phyloP scores from a whole-genome alignment of 2,888 invertebrate genomes.

The Nemurella pictetii region DNA sequence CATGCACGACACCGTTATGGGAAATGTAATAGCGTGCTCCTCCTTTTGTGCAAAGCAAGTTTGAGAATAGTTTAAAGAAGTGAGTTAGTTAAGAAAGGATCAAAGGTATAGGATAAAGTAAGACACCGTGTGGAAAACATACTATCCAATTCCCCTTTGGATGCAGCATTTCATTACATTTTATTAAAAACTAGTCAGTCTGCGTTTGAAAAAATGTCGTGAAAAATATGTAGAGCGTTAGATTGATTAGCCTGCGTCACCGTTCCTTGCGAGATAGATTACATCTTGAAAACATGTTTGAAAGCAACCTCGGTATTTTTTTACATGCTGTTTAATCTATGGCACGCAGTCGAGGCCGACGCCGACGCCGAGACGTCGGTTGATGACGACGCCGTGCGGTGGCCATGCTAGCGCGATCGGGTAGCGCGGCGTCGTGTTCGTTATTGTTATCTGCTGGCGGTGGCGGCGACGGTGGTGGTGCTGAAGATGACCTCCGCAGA shows the following conservation, averaged over 20 bases:
- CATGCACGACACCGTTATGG: no score
- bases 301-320: neutral
- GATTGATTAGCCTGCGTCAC: neutral
- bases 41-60: neutral
- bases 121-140: neutral
- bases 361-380: neutral
- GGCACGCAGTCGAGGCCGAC: neutral
- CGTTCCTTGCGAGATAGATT: neutral
- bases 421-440: neutral
- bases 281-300: neutral
- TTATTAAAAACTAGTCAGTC: neutral
- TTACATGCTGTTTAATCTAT: neutral
- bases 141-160: neutral
- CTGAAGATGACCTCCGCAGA: constrained; percentile 15
- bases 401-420: neutral
- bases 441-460: constrained; percentile 6
- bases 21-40: neutral
- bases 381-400: neutral
- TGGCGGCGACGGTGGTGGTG: neutral
- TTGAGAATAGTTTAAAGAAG: neutral
- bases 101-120: neutral
- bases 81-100: neutral
- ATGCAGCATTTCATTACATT: neutral
- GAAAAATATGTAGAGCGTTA: neutral
- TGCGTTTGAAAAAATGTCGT: neutral